These are phyloP conservation scores for Leptopilina drosophilae DNA, from an alignment of 2,888 invertebrate genomes.

Conservation along the genomic window DNA sequence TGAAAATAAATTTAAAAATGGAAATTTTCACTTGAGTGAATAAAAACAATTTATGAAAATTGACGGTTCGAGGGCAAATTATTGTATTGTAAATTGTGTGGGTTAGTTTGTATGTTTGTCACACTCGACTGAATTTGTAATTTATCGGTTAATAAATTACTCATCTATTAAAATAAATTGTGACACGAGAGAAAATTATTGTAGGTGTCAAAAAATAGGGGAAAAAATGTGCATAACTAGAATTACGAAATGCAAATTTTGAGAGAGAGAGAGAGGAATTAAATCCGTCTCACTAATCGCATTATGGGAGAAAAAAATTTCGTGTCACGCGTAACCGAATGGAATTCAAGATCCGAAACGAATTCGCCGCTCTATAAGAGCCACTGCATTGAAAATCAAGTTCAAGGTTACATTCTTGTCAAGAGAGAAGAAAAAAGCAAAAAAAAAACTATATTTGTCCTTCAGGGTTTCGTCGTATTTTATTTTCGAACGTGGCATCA, in stretches of 20 bases:
- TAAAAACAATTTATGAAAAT: background rate
- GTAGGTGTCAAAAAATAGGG: background rate
- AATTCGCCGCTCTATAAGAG: too few relatives aligned
- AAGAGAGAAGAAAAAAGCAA: too few relatives aligned
- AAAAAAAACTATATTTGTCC: too few relatives aligned
- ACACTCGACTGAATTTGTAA: background rate
- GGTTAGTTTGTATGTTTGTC: background rate
- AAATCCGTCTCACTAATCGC: too few relatives aligned
- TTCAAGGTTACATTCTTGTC: too few relatives aligned
- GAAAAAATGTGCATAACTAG: background rate
- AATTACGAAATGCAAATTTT: slow-evolving; percentile 1
- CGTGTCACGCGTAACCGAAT: too few relatives aligned
- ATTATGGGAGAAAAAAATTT: too few relatives aligned
- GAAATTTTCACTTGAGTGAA: background rate
- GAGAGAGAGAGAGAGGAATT: background rate
- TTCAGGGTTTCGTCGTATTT: too few relatives aligned
- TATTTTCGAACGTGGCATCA: too few relatives aligned
- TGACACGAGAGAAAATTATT: background rate
- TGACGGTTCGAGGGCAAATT: background rate
- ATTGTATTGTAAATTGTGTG: background rate
- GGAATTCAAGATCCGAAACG: too few relatives aligned
- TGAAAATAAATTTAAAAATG: background rate
- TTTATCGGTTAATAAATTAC: background rate
- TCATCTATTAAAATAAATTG: background rate
- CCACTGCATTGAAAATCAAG: too few relatives aligned